phyloP scores from a whole-genome alignment of 2,888 invertebrate genomes.

The Coenonympha glycerion region DNA sequence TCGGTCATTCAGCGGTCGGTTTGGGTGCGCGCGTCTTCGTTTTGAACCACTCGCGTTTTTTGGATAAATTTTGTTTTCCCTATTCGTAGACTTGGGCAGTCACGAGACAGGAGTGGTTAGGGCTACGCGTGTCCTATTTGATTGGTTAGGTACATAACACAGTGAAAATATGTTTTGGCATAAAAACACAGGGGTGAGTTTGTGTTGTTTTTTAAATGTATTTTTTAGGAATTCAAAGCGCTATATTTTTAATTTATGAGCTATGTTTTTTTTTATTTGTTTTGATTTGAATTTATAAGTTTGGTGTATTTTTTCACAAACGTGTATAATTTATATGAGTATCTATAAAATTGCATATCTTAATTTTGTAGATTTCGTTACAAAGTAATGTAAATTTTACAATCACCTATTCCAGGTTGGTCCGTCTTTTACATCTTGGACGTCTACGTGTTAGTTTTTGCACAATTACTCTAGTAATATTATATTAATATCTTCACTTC shows the following conservation, averaged over 20 bases:
- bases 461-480: no score
- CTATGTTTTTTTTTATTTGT: conserved; percentile 10
- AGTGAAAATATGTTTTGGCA: conserved; percentile 29
- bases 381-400: no score
- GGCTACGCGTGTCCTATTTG: conserved; percentile 8
- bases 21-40: conserved; percentile 65
- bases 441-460: no score
- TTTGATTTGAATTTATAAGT: background rate
- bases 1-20: conserved; percentile 66
- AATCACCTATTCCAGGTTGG: no score
- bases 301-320: no score
- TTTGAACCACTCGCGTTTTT: conserved; percentile 31
- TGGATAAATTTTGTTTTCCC: conserved; percentile 11
- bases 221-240: background rate
- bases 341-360: no score
- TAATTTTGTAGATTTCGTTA: background rate
- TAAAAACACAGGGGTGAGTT: conserved; percentile 28
- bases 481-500: no score
- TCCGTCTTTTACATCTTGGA: no score
- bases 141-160: background rate
- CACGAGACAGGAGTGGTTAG: conserved; percentile 9
- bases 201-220: background rate
- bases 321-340: no score
- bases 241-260: conserved; percentile 2
- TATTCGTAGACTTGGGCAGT: conserved; percentile 30